phyloP scores from a whole-genome alignment of 2,113 vertebrate species.

The Ceuthmochares aereus region DNA sequence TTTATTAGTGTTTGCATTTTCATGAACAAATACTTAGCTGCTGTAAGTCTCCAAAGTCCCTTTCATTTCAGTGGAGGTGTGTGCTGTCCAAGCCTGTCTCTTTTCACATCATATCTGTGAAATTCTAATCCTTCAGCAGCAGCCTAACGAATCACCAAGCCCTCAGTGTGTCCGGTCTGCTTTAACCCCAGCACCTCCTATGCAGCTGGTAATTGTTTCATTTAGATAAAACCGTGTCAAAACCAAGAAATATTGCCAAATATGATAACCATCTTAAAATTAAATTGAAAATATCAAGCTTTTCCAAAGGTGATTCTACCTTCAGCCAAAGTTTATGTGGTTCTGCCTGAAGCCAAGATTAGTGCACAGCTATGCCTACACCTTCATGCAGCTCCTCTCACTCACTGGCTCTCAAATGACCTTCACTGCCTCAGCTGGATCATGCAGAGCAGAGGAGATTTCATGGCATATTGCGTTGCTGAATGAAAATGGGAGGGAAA shows the following conservation, averaged over 20 bases:
- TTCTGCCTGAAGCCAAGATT: not conserved
- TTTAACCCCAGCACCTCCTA: not conserved
- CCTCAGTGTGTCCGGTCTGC: not conserved
- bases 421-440: not conserved
- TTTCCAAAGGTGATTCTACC: not conserved
- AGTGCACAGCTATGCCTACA: accelerated
- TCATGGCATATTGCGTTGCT: not conserved
- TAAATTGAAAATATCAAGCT: not conserved
- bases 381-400: not conserved
- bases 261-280: not conserved
- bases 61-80: not conserved
- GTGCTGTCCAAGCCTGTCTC: accelerated
- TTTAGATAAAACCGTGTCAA: not conserved
- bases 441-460: not conserved
- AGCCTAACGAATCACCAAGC: not conserved
- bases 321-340: not conserved
- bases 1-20: not conserved
- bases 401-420: accelerated
- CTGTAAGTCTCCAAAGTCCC: not conserved
- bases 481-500: not conserved
- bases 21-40: not conserved
- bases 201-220: not conserved
- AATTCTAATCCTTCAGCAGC: not conserved
- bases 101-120: not conserved
- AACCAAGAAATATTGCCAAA: not conserved